Evolutionary conservation across 2,888 invertebrate genomes (phyloP), one percentile per base, ranked within the genome.

Genomic region (Lasioglossum morio): DNA sequence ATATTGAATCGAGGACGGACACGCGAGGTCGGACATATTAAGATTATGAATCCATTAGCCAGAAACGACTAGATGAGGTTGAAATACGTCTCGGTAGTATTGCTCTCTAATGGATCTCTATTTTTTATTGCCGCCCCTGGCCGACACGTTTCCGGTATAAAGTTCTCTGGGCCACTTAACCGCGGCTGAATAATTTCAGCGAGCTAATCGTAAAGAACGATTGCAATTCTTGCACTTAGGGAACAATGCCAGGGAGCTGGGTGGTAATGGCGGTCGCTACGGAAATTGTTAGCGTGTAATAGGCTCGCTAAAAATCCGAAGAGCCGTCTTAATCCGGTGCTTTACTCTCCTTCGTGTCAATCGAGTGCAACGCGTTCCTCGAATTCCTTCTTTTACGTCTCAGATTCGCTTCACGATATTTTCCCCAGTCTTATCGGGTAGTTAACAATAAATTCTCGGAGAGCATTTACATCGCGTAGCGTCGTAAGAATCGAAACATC

Each of bases 11-110:
- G 93, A 88, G 90, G 83, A 86, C 87, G 89, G 91, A 89, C 93
- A 93, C 93, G 93, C 92, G 90, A 93, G 89, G 87, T 89, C 87
- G 88, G 86, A 85, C 90, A 90, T 93, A 94, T 93, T 93, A 94
- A 94, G 93, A 93, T 93, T 93, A 93, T 92, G 93, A 93, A 93
- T 94, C 93, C 93, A 94, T 94, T 94, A 94, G 92, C 88, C 87
- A 86, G 87, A 87, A 90, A 90, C 88, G 87, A 34, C 83, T 90
- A 84, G 88, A 90, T 81, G 90, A 89, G 89, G 85, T 88, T 85
- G 86, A 88, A 91, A 91, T 88, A 86, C 83, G 88, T 87, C 79
- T 83, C 77, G 72, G 79, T 86, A 75, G 87, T 90, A 88, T 86
- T 82, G 85, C 88, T 87, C 87, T 82, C 88, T 91, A 90, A 90